phyloP scores from a whole-genome alignment of 30 jellyfish, hydroid and myxozoan species.

The Rhopilema esculentum region DNA sequence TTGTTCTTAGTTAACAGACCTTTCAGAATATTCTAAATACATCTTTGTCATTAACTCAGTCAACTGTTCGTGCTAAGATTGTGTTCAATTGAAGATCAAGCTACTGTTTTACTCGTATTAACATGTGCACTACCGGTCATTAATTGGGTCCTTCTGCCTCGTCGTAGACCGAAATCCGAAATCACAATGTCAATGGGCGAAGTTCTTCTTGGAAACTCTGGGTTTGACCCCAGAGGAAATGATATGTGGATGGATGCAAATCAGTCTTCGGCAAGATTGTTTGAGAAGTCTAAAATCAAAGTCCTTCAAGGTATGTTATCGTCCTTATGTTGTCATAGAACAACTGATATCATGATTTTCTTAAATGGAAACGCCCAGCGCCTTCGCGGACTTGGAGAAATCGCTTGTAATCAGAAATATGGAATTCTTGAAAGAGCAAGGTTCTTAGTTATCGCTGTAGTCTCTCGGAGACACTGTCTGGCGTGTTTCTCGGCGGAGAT shows the following conservation, averaged over 20 bases:
- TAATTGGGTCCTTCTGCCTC: neutral
- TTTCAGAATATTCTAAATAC: neutral
- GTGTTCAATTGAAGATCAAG: neutral
- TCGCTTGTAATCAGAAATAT: no score
- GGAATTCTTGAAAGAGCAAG: no score
- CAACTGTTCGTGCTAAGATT: neutral
- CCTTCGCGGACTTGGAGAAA: no score
- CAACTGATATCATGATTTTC: neutral
- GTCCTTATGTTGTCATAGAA: neutral
- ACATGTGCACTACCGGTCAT: neutral
- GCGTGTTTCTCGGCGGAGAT: neutral
- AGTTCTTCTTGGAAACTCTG: slow-evolving; percentile 76
- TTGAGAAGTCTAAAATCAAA: slow-evolving; percentile 93
- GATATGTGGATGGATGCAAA: slow-evolving; percentile 99
- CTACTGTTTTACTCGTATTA: neutral
- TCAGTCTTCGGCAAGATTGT: slow-evolving; percentile 93
- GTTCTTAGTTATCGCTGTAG: no score
- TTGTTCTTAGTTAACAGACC: neutral
- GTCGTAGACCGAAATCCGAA: neutral
- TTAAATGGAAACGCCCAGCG: neutral
- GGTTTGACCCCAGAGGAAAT: slow-evolving; percentile 87
- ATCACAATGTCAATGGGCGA: slow-evolving; percentile 82
- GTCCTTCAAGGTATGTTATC: slow-evolving; percentile 87
- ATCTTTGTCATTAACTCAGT: neutral
- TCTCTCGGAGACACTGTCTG: no score